Conservation (phyloP, 2,797 vertebrate genomes). For the Allobates femoralis region DNA sequence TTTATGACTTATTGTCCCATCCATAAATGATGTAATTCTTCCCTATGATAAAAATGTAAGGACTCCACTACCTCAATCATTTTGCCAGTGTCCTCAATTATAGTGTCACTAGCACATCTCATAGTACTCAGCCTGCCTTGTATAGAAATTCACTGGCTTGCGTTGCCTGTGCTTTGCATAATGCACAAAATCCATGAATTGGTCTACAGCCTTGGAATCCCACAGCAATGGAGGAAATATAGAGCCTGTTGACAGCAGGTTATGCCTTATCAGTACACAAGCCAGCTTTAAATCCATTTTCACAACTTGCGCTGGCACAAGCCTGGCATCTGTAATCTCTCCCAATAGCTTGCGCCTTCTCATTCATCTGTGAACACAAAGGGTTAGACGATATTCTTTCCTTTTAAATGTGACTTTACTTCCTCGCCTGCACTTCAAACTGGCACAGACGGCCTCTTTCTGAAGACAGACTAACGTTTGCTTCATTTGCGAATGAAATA, state of each 20-base stretch:
- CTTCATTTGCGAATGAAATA: conserved; percentile 16
- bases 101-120: background rate
- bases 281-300: conserved; percentile 15
- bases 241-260: conserved; percentile 18
- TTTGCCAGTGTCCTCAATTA: background rate
- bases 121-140: background rate
- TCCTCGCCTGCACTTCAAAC: conserved; percentile 19
- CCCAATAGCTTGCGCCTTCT: background rate
- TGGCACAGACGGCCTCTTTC: conserved; percentile 65
- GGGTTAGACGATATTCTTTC: conserved; percentile 10
- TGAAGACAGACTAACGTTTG: conserved; percentile 64
- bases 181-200: background rate
- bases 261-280: conserved; percentile 12
- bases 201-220: background rate
- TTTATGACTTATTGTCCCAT: background rate
- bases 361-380: conserved; percentile 30
- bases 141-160: background rate
- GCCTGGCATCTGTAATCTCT: conserved; percentile 24
- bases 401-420: conserved; percentile 17
- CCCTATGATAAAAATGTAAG: background rate
- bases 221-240: conserved; percentile 55
- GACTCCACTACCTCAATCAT: background rate
- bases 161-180: background rate
- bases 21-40: background rate
- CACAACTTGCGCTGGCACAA: conserved; percentile 15